Conservation (phyloP, 53 echinoderm and acorn worm species). For the Temnopleurus reevesii region DNA sequence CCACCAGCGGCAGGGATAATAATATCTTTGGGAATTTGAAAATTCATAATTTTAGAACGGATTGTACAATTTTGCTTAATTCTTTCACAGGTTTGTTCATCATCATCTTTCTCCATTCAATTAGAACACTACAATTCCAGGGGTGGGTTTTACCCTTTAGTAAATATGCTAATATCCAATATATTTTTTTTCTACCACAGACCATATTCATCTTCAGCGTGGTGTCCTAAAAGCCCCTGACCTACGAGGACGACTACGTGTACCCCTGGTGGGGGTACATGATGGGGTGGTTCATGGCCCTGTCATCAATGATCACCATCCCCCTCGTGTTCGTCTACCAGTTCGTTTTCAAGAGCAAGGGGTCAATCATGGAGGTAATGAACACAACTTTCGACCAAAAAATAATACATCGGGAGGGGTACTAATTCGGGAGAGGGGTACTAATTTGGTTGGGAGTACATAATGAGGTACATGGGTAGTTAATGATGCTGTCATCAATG, state of each 20-base stretch:
- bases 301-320: conserved; percentile 75
- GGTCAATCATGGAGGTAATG: conserved; percentile 72
- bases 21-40: too few relatives aligned
- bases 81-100: too few relatives aligned
- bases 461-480: conserved; percentile 86
- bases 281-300: conserved; percentile 86
- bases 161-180: too few relatives aligned
- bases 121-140: too few relatives aligned
- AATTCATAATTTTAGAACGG: too few relatives aligned
- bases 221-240: conserved; percentile 71
- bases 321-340: conserved; percentile 69
- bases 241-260: conserved; percentile 70
- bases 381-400: too few relatives aligned
- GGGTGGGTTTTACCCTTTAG: too few relatives aligned
- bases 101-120: too few relatives aligned
- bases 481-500: conserved; percentile 81
- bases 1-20: too few relatives aligned
- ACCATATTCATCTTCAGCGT: conserved; percentile 86
- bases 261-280: conserved; percentile 86
- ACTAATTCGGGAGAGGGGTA: too few relatives aligned
- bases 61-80: too few relatives aligned
- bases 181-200: conserved; percentile 43
- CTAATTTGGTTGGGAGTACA: conserved; percentile 91
- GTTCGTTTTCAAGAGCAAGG: conserved; percentile 64
- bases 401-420: too few relatives aligned